A percentile compares a stretch with the other conserved stretches of the same genome.
Conservation (phyloP, 2,113 vertebrate genomes). For the Nothocercus nigrocapillus region DNA sequence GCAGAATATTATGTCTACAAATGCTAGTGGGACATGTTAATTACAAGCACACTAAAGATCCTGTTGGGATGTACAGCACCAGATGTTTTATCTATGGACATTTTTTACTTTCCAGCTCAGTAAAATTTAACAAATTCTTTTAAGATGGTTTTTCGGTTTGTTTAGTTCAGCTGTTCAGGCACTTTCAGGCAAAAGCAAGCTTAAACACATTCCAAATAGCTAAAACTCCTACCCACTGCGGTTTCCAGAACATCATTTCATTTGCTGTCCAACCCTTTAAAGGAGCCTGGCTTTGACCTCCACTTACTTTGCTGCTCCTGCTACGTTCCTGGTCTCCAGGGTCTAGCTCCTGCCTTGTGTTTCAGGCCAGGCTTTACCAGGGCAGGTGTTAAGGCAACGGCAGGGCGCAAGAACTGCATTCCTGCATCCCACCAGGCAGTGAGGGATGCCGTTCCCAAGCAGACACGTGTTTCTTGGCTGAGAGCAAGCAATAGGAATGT, state of each 20-base stretch:
- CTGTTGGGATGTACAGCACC: background rate
- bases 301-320: background rate
- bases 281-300: background rate
- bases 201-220: background rate
- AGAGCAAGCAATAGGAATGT: background rate
- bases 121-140: background rate
- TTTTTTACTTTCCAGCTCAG: background rate
- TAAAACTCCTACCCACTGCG: background rate
- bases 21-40: background rate
- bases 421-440: background rate
- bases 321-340: background rate
- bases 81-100: accelerated
- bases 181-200: background rate
- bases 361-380: background rate
- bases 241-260: background rate
- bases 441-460: background rate
- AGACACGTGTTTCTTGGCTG: background rate
- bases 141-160: background rate
- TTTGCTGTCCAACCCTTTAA: background rate
- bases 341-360: background rate
- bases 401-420: background rate
- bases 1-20: background rate
- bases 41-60: background rate
- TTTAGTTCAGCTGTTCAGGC: background rate
- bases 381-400: background rate